phyloP scores from a whole-genome alignment of 2,888 invertebrate species.

The Syrista parreyssii region DNA sequence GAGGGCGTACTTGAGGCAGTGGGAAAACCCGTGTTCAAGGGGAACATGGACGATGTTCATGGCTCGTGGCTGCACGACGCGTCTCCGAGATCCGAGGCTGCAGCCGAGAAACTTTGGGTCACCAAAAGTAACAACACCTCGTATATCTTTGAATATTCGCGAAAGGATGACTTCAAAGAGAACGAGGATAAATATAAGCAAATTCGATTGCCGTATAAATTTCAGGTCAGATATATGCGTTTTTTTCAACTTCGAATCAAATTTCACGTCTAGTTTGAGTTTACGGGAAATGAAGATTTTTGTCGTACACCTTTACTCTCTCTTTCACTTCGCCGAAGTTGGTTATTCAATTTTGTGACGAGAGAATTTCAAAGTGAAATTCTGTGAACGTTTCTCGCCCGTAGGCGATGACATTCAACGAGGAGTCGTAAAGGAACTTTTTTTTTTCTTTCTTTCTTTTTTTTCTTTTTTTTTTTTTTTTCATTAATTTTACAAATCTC shows the following conservation, averaged over 20 bases:
- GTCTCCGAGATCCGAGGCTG: slow-evolving; percentile 65
- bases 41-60: slow-evolving; percentile 79
- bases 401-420: too few relatives aligned
- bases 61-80: slow-evolving; percentile 92
- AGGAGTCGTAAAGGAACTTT: too few relatives aligned
- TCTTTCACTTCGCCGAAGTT: too few relatives aligned
- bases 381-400: too few relatives aligned
- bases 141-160: slow-evolving; percentile 79
- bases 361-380: too few relatives aligned
- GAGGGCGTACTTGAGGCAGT: slow-evolving; percentile 92
- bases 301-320: background rate
- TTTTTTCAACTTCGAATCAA: slow-evolving; percentile 6
- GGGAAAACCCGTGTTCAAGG: slow-evolving; percentile 92
- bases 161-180: slow-evolving; percentile 72
- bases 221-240: slow-evolving; percentile 63
- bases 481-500: too few relatives aligned
- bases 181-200: slow-evolving; percentile 68
- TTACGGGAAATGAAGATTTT: background rate
- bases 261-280: too few relatives aligned
- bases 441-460: too few relatives aligned
- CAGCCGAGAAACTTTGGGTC: slow-evolving; percentile 83
- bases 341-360: too few relatives aligned
- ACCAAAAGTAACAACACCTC: slow-evolving; percentile 82
- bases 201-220: slow-evolving; percentile 61
- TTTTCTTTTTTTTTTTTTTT: too few relatives aligned